These are phyloP conservation scores for Illadopsis cleaveri DNA, from an alignment of 2,113 vertebrate species.

Conservation along the genomic window DNA sequence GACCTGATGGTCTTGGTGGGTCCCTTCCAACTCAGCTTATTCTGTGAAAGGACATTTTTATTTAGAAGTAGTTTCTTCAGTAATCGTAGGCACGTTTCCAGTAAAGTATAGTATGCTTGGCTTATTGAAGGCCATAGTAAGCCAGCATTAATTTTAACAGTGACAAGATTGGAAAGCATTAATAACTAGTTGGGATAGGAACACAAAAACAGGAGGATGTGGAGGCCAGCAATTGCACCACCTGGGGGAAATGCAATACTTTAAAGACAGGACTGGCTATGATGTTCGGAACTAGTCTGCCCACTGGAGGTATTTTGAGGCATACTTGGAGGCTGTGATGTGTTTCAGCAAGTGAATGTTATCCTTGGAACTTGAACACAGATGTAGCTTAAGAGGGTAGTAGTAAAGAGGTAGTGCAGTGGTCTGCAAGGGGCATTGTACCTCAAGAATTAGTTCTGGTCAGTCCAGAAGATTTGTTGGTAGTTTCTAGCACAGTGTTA, in stretches of 20 bases:
- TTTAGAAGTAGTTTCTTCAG: neutral
- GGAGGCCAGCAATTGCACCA: neutral
- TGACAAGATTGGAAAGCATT: neutral
- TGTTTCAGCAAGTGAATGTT: neutral
- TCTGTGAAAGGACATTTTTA: neutral
- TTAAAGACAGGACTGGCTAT: neutral
- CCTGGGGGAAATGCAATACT: neutral
- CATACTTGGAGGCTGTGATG: neutral
- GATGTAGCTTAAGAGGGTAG: neutral
- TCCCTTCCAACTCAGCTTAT: neutral
- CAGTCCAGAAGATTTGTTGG: neutral
- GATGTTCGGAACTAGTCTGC: neutral
- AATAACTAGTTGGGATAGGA: neutral
- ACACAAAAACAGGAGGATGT: neutral
- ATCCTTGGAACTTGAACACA: neutral
- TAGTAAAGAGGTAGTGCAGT: neutral
- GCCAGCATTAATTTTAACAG: neutral
- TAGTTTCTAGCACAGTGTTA: neutral
- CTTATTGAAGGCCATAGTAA: neutral
- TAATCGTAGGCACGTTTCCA: neutral
- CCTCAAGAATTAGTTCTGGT: neutral
- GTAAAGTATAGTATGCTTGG: neutral
- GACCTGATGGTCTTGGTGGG: fast-evolving
- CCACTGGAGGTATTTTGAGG: neutral
- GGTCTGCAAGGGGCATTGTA: neutral